These are phyloP conservation scores for Nettapus auritus DNA, from an alignment of 2,113 vertebrate genomes.

Conservation along the genomic window DNA sequence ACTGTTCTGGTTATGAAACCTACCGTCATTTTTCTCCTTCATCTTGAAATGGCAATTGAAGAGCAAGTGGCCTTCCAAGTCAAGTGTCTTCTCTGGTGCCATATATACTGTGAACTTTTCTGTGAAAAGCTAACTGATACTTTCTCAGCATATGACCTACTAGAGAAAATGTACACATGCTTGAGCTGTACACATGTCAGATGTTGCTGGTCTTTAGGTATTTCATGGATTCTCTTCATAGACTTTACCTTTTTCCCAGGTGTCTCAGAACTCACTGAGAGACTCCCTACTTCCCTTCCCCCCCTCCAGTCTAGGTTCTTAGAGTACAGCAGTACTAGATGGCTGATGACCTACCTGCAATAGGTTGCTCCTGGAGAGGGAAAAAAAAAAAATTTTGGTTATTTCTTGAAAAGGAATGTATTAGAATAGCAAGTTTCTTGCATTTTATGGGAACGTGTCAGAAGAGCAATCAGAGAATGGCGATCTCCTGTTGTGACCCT, in stretches of 20 bases:
- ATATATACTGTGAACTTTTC: background rate
- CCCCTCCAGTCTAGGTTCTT: background rate
- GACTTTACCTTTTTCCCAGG: background rate
- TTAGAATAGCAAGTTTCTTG: background rate
- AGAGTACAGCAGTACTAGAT: background rate
- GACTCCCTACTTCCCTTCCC: too few relatives aligned
- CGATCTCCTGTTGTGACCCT: background rate
- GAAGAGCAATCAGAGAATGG: background rate
- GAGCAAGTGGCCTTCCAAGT: background rate
- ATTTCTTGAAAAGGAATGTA: background rate
- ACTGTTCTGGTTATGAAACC: background rate
- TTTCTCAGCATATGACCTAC: background rate
- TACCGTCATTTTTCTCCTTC: background rate
- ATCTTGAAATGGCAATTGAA: background rate
- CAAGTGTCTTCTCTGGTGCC: background rate
- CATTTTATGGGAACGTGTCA: background rate
- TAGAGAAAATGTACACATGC: fast-evolving
- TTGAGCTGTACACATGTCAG: background rate
- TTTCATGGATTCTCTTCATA: background rate
- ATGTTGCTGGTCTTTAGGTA: background rate
- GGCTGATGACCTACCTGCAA: background rate
- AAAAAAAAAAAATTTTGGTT: background rate
- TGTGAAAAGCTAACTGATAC: background rate
- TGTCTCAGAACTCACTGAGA: background rate
- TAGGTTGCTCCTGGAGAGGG: background rate